These are phyloP conservation scores for Uromys caudimaculatus DNA, from an alignment of 2,797 vertebrate species.

Conservation along the genomic window DNA sequence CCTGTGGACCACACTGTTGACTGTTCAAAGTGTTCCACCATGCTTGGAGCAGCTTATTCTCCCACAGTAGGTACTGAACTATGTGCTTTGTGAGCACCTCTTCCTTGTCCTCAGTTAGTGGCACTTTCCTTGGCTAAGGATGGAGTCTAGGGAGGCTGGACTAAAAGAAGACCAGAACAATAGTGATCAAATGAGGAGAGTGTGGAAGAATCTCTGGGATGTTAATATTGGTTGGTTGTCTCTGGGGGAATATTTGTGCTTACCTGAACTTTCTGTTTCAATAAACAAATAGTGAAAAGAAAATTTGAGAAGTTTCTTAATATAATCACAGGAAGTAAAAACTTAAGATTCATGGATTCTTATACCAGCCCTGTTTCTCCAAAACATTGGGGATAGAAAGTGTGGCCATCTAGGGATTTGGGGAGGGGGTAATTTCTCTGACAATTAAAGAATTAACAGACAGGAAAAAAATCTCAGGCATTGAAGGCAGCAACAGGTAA, in stretches of 20 bases:
- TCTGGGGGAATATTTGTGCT: not conserved
- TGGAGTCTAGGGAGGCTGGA: not conserved
- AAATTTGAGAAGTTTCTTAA: not conserved
- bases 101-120: not conserved
- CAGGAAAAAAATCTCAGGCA: not conserved
- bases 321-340: slow-evolving; percentile 8
- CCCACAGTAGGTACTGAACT: not conserved
- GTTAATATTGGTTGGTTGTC: not conserved
- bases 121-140: too few relatives aligned
- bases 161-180: not conserved
- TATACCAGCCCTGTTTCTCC: not conserved
- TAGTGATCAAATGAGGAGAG: not conserved
- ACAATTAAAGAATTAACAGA: not conserved
- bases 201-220: not conserved
- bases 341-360: not conserved
- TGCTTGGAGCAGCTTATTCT: not conserved
- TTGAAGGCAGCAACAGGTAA: not conserved
- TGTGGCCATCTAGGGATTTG: not conserved
- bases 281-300: not conserved
- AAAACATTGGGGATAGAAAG: not conserved
- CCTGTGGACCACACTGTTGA: not conserved
- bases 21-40: not conserved
- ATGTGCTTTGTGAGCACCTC: not conserved
- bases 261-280: not conserved
- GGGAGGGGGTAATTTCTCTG: not conserved